Conservation (phyloP, 2,888 invertebrate genomes). For the Caradrina clavipalpis region DNA sequence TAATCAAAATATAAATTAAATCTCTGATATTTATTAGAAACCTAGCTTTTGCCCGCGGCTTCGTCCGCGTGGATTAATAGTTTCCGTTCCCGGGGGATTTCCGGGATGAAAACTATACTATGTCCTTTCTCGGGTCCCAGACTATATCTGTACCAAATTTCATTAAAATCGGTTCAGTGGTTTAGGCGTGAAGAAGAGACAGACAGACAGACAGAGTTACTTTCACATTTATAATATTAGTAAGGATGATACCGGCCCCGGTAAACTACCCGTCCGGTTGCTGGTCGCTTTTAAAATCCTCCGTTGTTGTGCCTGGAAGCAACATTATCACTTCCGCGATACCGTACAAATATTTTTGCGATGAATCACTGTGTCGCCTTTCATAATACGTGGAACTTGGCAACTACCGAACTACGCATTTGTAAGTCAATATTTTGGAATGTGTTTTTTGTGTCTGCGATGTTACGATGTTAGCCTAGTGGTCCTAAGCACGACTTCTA, state of each 20-base stretch:
- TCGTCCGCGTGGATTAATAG: too few species aligned
- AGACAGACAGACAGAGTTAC: too few species aligned
- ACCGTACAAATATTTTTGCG: constrained; percentile 35
- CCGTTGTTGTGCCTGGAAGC: constrained; percentile 24
- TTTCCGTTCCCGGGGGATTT: too few species aligned
- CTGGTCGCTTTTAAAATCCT: constrained; percentile 18
- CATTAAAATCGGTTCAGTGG: too few species aligned
- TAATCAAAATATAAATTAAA: background rate
- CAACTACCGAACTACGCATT: constrained; percentile 12
- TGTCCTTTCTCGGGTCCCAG: too few species aligned
- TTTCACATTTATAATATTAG: too few species aligned
- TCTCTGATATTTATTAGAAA: background rate
- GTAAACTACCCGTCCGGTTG: constrained; percentile 13
- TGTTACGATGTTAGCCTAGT: too few species aligned
- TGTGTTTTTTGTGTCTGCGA: constrained; percentile 5
- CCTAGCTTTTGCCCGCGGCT: too few species aligned
- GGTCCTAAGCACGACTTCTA: too few species aligned
- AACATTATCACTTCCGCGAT: constrained; percentile 42
- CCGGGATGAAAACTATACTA: too few species aligned
- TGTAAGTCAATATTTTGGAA: constrained; percentile 4
- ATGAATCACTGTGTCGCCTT: constrained; percentile 39
- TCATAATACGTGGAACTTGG: constrained; percentile 19
- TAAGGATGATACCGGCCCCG: constrained; percentile 16
- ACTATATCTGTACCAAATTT: too few species aligned
- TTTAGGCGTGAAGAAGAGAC: too few species aligned